Percentiles rank a stretch among this genome's conserved stretches.
These are phyloP conservation scores for Empidonax traillii DNA, from an alignment of 2,113 vertebrate genomes.

Conservation along the genomic window DNA sequence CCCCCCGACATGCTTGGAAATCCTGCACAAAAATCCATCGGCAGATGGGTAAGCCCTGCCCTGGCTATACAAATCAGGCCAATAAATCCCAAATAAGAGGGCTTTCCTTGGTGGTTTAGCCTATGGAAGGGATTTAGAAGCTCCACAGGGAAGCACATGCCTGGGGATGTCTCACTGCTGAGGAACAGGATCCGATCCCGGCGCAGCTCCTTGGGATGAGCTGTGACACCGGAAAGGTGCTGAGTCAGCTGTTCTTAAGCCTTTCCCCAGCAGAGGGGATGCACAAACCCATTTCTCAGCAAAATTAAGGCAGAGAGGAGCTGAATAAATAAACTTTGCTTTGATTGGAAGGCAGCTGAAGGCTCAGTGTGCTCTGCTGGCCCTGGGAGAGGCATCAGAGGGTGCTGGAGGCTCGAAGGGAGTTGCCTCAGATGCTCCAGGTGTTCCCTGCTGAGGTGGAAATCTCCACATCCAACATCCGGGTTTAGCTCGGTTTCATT, in stretches of 20 bases:
- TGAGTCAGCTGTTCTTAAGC: not conserved
- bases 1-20: not conserved
- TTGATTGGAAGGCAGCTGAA: not conserved
- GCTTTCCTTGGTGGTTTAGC: not conserved
- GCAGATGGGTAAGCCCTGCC: not conserved
- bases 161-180: not conserved
- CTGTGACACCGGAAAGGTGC: not conserved
- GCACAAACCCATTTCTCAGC: not conserved
- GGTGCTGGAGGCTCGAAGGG: not conserved
- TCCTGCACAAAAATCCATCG: not conserved
- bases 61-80: not conserved
- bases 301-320: not conserved
- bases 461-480: accelerated
- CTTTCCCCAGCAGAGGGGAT: not conserved
- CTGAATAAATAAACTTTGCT: not conserved
- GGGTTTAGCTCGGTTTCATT: not conserved
- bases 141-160: not conserved
- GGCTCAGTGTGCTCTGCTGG: accelerated
- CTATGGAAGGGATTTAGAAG: not conserved
- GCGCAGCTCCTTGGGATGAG: not conserved
- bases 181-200: accelerated
- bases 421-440: not conserved
- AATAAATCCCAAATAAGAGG: not conserved
- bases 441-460: not conserved
- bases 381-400: not conserved